Conservation (phyloP, 1,140 invertebrate genomes). For the Drosophila biarmipes region DNA sequence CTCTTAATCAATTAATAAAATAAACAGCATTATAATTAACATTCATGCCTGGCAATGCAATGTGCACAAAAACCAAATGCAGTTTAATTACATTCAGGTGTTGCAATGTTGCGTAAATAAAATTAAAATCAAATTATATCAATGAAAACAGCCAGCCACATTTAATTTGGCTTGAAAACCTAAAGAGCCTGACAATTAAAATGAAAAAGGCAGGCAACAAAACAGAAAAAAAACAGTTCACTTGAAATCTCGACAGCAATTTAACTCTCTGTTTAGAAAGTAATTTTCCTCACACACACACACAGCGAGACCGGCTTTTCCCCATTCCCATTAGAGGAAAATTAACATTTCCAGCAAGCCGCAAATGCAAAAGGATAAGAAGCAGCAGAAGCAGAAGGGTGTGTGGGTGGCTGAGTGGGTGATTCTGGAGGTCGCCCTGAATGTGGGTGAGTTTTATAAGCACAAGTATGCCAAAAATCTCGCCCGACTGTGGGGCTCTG, state of each 20-base stretch:
- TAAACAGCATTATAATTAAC: slow-evolving; percentile 7
- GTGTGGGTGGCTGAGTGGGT: slow-evolving; percentile 5
- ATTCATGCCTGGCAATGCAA: slow-evolving; percentile 7
- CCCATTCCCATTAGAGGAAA: slow-evolving; percentile 35
- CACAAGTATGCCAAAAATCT: slow-evolving; percentile 55
- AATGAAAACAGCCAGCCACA: neutral
- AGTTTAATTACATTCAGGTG: slow-evolving; percentile 19
- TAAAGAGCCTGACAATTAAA: slow-evolving; percentile 16
- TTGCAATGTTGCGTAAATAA: slow-evolving; percentile 19
- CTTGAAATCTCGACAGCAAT: slow-evolving; percentile 30
- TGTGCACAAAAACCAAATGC: slow-evolving; percentile 3
- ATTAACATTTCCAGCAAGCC: slow-evolving; percentile 49
- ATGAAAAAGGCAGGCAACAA: neutral
- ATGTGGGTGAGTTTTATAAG: slow-evolving; percentile 24
- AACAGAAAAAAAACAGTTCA: neutral
- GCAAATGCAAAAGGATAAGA: slow-evolving; percentile 39
- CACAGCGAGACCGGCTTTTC: slow-evolving; percentile 6
- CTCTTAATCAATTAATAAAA: slow-evolving; percentile 7
- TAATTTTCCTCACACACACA: slow-evolving; percentile 28
- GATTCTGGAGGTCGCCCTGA: neutral
- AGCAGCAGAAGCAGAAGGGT: neutral
- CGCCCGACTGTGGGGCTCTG: slow-evolving; percentile 34
- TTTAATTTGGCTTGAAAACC: slow-evolving; percentile 5
- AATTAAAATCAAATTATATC: slow-evolving; percentile 15
- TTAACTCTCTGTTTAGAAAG: slow-evolving; percentile 33